Conservation (phyloP, 2,888 invertebrate genomes). For the Platycheirus rosarum region DNA sequence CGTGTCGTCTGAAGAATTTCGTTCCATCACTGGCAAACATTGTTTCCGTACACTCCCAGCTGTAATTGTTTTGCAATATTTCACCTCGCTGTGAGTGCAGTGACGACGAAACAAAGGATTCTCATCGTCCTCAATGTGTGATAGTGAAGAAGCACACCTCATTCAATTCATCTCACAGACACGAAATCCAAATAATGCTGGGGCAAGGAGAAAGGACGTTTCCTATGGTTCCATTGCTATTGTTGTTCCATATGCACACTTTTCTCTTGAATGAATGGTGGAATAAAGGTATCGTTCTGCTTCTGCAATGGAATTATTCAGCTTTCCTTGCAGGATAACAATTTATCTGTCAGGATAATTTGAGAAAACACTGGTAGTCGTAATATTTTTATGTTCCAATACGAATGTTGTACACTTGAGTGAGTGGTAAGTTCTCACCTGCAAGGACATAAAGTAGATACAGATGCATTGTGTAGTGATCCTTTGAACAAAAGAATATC, state of each 20-base stretch:
- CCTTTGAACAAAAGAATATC: constrained; percentile 3
- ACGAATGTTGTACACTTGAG: constrained; percentile 16
- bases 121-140: constrained; percentile 13
- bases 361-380: constrained; percentile 34
- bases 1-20: constrained; percentile 53
- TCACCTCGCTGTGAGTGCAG: constrained; percentile 51
- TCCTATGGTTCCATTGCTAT: constrained; percentile 36
- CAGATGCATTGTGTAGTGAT: background rate
- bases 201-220: constrained; percentile 28
- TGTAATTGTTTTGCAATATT: constrained; percentile 71
- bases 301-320: constrained; percentile 55
- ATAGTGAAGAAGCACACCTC: constrained; percentile 39
- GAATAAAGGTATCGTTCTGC: constrained; percentile 30
- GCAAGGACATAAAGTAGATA: background rate
- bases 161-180: constrained; percentile 33
- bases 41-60: constrained; percentile 13
- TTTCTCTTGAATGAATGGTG: constrained; percentile 3
- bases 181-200: background rate
- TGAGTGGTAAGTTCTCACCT: constrained; percentile 29
- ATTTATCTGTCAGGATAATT: constrained; percentile 53
- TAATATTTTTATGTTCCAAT: constrained; percentile 36
- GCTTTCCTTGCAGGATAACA: constrained; percentile 52
- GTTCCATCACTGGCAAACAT: constrained; percentile 50
- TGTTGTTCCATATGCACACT: constrained; percentile 53
- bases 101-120: constrained; percentile 44